These are phyloP conservation scores for Gallinago solitaria DNA, from an alignment of 2,797 vertebrate genomes.

Conservation along the genomic window DNA sequence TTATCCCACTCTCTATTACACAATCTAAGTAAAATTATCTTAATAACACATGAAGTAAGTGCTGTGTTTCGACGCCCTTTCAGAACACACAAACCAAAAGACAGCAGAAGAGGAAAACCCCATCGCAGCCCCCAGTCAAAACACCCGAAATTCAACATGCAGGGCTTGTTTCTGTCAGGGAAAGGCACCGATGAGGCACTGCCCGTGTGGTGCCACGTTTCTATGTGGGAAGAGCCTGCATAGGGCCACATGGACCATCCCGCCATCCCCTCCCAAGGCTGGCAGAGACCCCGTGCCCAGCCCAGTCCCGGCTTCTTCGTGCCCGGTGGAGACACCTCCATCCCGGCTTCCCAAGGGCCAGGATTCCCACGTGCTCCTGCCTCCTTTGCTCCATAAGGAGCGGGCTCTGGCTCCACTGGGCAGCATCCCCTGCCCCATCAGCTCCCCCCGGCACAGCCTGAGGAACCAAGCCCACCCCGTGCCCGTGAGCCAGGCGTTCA, in stretches of 20 bases:
- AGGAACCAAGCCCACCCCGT: background rate
- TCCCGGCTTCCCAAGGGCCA: background rate
- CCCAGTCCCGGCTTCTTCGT: background rate
- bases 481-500: background rate
- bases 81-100: background rate
- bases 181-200: background rate
- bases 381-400: background rate
- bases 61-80: background rate
- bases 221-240: accelerated
- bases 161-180: background rate
- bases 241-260: accelerated
- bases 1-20: background rate
- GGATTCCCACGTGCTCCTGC: background rate
- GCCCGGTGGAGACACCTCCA: background rate
- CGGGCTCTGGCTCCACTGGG: background rate
- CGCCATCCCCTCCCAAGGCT: background rate
- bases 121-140: background rate
- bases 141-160: background rate
- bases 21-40: background rate
- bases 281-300: background rate
- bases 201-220: accelerated
- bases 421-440: background rate
- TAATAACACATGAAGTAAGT: background rate
- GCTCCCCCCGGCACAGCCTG: background rate
- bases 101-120: accelerated